Percentiles rank a stretch among this genome's conserved stretches.
Conservation (phyloP, 2,888 invertebrate species). For the Cryptus armator region DNA sequence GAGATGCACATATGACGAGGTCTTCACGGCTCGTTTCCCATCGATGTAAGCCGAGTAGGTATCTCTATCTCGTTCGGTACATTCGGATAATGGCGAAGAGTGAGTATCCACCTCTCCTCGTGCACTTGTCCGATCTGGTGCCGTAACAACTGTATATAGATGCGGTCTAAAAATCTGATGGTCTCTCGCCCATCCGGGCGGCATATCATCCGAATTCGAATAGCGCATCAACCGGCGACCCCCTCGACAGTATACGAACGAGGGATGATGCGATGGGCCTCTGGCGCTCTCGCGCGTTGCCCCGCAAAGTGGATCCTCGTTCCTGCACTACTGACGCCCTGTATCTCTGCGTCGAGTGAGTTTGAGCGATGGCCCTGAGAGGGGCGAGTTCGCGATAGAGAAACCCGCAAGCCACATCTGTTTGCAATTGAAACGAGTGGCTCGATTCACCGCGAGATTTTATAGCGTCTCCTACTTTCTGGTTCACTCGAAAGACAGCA, state of each 20-base stretch:
- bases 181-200: slow-evolving; percentile 70
- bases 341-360: slow-evolving; percentile 76
- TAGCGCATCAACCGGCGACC: slow-evolving; percentile 71
- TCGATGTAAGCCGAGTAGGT: slow-evolving; percentile 71
- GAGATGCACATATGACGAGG: slow-evolving; percentile 81
- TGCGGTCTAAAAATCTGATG: slow-evolving; percentile 81
- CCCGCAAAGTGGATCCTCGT: slow-evolving; percentile 75
- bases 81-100: slow-evolving; percentile 71
- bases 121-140: slow-evolving; percentile 80
- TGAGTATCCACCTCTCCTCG: slow-evolving; percentile 36
- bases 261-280: slow-evolving; percentile 68
- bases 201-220: slow-evolving; percentile 29
- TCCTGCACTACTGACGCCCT: slow-evolving; percentile 32
- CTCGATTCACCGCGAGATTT: slow-evolving; percentile 75
- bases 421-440: slow-evolving; percentile 83
- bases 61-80: slow-evolving; percentile 59
- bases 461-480: slow-evolving; percentile 70
- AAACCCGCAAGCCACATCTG: slow-evolving; percentile 79
- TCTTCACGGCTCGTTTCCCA: slow-evolving; percentile 82
- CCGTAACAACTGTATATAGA: slow-evolving; percentile 26
- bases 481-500: slow-evolving; percentile 30
- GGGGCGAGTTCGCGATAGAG: slow-evolving; percentile 68
- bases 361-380: slow-evolving; percentile 79
- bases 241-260: slow-evolving; percentile 63
- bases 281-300: slow-evolving; percentile 62